Conservation (phyloP, 1,140 invertebrate species). For the Stenopsyche tienmushanensis region DNA sequence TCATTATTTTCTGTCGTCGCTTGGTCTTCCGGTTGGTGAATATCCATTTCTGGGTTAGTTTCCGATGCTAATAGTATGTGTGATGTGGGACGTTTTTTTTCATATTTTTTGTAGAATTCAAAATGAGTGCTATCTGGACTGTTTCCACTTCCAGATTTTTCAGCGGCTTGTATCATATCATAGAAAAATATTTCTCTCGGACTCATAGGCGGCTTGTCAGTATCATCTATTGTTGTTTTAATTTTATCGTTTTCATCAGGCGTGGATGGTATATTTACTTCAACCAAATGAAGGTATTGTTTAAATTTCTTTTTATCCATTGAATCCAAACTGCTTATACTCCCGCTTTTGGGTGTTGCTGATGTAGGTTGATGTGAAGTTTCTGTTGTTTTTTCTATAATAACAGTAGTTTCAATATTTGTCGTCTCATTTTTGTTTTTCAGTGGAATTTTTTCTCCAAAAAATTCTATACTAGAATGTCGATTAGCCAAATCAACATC, state of each 20-base stretch:
- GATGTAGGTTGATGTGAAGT: not conserved
- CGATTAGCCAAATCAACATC: constrained; percentile 38
- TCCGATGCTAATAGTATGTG: constrained; percentile 36
- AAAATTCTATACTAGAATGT: constrained; percentile 31
- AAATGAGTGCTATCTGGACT: constrained; percentile 36
- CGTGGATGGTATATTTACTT: constrained; percentile 36
- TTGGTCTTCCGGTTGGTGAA: constrained; percentile 20
- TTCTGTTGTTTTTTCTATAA: constrained; percentile 3
- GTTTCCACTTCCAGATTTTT: constrained; percentile 29
- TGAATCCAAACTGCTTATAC: constrained; percentile 27
- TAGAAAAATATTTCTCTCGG: constrained; percentile 41
- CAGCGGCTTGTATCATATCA: constrained; percentile 38
- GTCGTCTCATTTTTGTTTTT: no score
- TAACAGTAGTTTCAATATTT: constrained; percentile 1
- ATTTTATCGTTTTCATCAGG: not conserved
- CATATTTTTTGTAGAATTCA: constrained; percentile 22
- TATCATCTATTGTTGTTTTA: not conserved
- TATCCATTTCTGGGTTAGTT: constrained; percentile 6
- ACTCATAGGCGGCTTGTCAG: constrained; percentile 33
- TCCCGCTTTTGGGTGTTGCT: constrained; percentile 12
- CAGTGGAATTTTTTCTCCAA: constrained; percentile 36
- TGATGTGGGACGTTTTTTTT: constrained; percentile 36
- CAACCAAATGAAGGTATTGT: constrained; percentile 37
- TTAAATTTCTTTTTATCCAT: constrained; percentile 38
- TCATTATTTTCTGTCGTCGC: constrained; percentile 13